Base-by-base conservation (phyloP, 2,113 vertebrate species). In the Leucopsar rothschildi region DNA sequence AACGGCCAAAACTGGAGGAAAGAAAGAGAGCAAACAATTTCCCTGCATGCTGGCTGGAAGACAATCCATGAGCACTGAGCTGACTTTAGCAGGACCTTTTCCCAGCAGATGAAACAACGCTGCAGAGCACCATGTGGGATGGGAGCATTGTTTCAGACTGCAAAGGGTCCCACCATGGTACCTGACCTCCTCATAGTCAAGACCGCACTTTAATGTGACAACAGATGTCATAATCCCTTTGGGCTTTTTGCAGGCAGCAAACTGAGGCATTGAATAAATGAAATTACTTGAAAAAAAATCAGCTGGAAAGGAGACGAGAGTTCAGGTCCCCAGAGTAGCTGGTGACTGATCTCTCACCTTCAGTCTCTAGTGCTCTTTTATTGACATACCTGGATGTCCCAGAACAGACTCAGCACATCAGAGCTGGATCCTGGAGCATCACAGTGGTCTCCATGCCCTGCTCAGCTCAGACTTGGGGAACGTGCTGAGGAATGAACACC, bases 161-260 rank as follows among this genome's bases (percentile, higher is more conserved):
- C 21, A 68, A 81, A 82, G 1, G 10, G 79, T 94, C 88, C 66
- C 90, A 93, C 85, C 82, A 81, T 56, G 85, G 40, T 64, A 96
- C 72, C 88, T 95, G 94, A 94, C 93, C 92, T 95, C 85, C 66
- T 94, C 85, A 49, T 78, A 90, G 68, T 60, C 90, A 96, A 66
- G 85, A 90, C 33, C 0, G 0, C 2, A 10, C 79, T 93, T 92
- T 75, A 94, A 66, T 93, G 59, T 64, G 88, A 94, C 85, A 90
- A 90, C 93, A 95, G 90, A 95, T 95, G 94, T 93, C 93, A 94
- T 85, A 88, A 83, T 94, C 85, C 93, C 95, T 82, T 86, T 96
- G 95, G 94, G 94, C 78, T 95, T 96, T 94, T 82, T 91, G 81
- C 73, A 95, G 82, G 72, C 93, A 96, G 79, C 79, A 97, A 96